Conservation (phyloP, 2,113 vertebrate species). For the Ammodytes dubius region DNA sequence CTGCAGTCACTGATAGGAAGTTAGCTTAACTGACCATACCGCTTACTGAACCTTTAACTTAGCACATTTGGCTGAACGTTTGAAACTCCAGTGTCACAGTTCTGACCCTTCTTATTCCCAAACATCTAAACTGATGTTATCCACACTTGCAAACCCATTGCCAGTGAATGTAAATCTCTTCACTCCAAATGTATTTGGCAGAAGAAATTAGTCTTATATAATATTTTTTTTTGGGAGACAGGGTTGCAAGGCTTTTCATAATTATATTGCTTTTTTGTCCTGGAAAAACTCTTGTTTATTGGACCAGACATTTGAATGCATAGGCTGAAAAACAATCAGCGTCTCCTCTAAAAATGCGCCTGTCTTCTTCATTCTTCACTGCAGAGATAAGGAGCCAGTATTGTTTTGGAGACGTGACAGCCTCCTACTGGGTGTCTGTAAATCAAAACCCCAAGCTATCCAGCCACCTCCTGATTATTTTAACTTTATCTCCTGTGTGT, state of each 20-base stretch:
- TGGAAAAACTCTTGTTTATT: slow-evolving; percentile 5
- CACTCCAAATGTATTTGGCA: neutral
- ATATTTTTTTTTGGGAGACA: neutral
- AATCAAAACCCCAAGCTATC: slow-evolving; percentile 49
- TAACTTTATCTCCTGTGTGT: slow-evolving; percentile 21
- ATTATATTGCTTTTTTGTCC: neutral
- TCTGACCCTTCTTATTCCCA: neutral
- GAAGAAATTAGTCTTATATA: slow-evolving; percentile 10
- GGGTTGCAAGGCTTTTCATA: neutral
- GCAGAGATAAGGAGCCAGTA: slow-evolving; percentile 21
- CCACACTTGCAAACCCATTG: neutral
- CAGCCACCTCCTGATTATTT: slow-evolving; percentile 33
- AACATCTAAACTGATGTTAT: neutral
- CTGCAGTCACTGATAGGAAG: no score
- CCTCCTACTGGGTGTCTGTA: slow-evolving; percentile 21
- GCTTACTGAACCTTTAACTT: no score
- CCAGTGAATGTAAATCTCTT: neutral
- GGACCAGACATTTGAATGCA: slow-evolving; percentile 9
- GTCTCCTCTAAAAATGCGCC: slow-evolving; percentile 25
- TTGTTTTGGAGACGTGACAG: slow-evolving; percentile 6
- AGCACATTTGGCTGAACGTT: no score
- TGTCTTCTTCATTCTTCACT: slow-evolving; percentile 7
- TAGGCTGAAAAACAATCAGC: neutral
- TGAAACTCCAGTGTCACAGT: neutral
- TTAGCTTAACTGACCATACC: no score